phyloP scores from a whole-genome alignment of 2,888 invertebrate genomes.

The Macaria liturata region DNA sequence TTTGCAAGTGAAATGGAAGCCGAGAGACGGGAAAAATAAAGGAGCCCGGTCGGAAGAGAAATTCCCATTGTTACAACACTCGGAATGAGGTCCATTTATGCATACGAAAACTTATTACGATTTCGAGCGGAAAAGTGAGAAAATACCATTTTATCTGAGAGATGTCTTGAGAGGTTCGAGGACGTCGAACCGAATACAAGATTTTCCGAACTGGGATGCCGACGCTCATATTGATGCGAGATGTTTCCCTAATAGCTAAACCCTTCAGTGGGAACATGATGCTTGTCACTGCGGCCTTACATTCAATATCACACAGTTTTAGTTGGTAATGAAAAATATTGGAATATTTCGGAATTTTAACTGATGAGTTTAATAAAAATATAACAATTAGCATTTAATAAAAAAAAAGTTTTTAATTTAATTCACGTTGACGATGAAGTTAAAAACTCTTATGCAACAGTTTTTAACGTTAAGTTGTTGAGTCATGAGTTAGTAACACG shows the following conservation, averaged over 20 bases:
- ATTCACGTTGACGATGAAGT: no score
- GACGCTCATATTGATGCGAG: slow-evolving; percentile 19
- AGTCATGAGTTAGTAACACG: slow-evolving; percentile 48
- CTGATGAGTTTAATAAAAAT: no score
- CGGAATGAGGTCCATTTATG: slow-evolving; percentile 73
- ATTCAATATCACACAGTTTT: neutral
- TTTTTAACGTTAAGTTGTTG: no score
- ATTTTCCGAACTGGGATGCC: slow-evolving; percentile 16
- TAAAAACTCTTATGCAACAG: no score
- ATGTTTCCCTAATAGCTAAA: slow-evolving; percentile 9
- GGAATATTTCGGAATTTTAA: no score
- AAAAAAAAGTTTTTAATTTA: no score
- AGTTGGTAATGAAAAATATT: no score
- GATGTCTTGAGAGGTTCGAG: slow-evolving; percentile 36
- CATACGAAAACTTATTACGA: slow-evolving; percentile 74
- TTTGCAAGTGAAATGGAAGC: slow-evolving; percentile 77
- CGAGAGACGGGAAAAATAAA: slow-evolving; percentile 68
- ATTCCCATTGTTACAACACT: slow-evolving; percentile 69
- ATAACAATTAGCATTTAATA: no score
- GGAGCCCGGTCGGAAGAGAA: slow-evolving; percentile 58
- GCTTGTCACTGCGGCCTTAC: slow-evolving; percentile 6
- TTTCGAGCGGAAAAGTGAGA: slow-evolving; percentile 51
- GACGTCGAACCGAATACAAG: slow-evolving; percentile 21
- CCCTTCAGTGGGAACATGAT: slow-evolving; percentile 9
- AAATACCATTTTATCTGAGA: slow-evolving; percentile 47